Percentiles rank a stretch among this genome's conserved stretches.
phyloP scores from a whole-genome alignment of 2,797 vertebrate genomes.

The Enteromius afrohamiltoni region DNA sequence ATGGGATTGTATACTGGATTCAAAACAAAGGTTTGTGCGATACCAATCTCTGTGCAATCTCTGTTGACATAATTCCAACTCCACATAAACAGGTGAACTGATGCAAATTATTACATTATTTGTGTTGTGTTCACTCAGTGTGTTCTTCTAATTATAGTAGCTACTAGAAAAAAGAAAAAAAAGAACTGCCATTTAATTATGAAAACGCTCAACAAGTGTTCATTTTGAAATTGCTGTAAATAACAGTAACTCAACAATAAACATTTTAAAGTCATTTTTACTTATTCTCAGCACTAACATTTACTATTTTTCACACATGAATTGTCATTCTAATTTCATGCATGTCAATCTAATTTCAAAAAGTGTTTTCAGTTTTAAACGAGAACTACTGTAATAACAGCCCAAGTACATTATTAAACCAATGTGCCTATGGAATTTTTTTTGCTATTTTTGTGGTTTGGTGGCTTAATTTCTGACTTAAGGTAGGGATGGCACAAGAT shows the following conservation, averaged over 20 bases:
- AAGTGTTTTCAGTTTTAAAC: not conserved
- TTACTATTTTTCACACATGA: not conserved
- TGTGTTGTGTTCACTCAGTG: not conserved
- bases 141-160: slow-evolving; percentile 1
- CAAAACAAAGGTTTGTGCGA: not conserved
- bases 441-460: not conserved
- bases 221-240: not conserved
- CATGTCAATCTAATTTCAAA: not conserved
- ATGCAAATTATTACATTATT: not conserved
- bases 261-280: not conserved
- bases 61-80: slow-evolving; percentile 1
- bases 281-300: not conserved
- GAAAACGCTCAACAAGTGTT: not conserved
- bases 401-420: not conserved
- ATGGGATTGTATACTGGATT: not conserved
- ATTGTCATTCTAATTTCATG: too few relatives aligned
- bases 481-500: too few relatives aligned
- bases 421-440: not conserved
- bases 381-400: not conserved
- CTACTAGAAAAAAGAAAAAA: not conserved
- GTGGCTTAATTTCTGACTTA: not conserved
- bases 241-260: not conserved
- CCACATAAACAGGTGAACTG: slow-evolving; percentile 1
- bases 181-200: not conserved
- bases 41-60: slow-evolving; percentile 20